phyloP scores from a whole-genome alignment of 2,113 vertebrate species.

The Hippocampus zosterae region DNA sequence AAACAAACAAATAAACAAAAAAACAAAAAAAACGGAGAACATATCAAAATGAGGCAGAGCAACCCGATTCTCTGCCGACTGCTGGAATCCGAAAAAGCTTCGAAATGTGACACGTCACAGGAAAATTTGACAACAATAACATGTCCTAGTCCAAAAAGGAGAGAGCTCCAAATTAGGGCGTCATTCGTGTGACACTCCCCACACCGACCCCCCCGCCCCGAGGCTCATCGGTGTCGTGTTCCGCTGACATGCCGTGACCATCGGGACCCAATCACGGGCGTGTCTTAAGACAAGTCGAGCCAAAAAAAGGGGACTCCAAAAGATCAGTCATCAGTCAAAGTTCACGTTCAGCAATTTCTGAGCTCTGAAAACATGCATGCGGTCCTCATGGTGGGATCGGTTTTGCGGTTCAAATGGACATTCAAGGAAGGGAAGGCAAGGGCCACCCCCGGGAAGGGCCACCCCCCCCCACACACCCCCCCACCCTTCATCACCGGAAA shows the following conservation, averaged over 20 bases:
- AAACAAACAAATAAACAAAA: too few species aligned
- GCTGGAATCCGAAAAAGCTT: conserved; percentile 59
- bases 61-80: conserved; percentile 58
- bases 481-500: too few species aligned
- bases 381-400: conserved; percentile 13
- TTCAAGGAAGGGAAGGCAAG: neutral
- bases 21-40: conserved; percentile 51
- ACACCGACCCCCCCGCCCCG: conserved; percentile 2
- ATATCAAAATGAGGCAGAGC: conserved; percentile 61
- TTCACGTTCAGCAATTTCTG: conserved; percentile 27
- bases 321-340: conserved; percentile 27
- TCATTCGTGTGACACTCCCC: conserved; percentile 44
- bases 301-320: conserved; percentile 10
- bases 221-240: conserved; percentile 54
- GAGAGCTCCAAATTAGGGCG: conserved; percentile 49
- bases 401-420: conserved; percentile 10
- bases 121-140: conserved; percentile 34
- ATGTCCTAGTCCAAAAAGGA: conserved; percentile 36
- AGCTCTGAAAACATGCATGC: conserved; percentile 50
- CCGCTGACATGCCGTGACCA: conserved; percentile 49
- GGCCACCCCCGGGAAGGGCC: too few species aligned
- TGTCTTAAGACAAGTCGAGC: conserved; percentile 30
- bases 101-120: conserved; percentile 27
- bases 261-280: conserved; percentile 42
- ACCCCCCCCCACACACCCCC: too few species aligned